Evolutionary conservation across 2,113 vertebrate species (phyloP), one percentile per base, ranked within the genome.

Genomic region (Zosterops hypoxanthus): DNA sequence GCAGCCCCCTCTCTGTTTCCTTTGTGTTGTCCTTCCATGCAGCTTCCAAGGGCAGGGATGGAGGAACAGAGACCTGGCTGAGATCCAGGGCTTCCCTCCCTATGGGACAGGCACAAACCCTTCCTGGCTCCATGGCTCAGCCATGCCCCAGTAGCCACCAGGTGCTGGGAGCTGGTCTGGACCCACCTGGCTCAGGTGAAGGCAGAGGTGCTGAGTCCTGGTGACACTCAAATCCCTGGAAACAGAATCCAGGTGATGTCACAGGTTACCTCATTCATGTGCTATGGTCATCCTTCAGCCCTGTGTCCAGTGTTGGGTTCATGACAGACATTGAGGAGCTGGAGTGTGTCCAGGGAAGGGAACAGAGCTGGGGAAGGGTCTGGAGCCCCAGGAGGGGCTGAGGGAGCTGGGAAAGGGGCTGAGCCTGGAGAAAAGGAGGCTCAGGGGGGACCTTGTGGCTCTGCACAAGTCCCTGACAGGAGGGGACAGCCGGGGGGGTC

Each of bases 281-380:
- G 5, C 21, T 47, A 0, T 6, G 29, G 39, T 24, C 33, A 56
- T 28, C 25, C 41, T 66, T 50, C 60, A 86, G 12, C 5, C 49
- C 8, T 4, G 12, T 3, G n/a, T n/a, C 20, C 36, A 21, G 26
- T 39, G 23, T 11, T 34, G 65, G 12, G 5, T 0, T 19, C 2
- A 0, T 1, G 2, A 5, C 42, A 22, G 34, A 50, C 7, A 2
- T 3, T 0, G 15, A 86, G 56, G 41, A 0, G 21, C 2, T 71
- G 52, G n/a, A 72, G 6, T 0, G 0, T 11, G 56, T 22, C 9
- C 61, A 66, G 11, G 15, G 29, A 20, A 36, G 17, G 3, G 14
- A 55, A 7, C 0, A 0, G 5, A 24, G 17, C 9, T 24, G 25
- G 47, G 42, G 29, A 22, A 19, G 79, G 56, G 8, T 0, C 19